phyloP scores from a whole-genome alignment of 2,888 invertebrate species.

The Chymomyza procnemis region DNA sequence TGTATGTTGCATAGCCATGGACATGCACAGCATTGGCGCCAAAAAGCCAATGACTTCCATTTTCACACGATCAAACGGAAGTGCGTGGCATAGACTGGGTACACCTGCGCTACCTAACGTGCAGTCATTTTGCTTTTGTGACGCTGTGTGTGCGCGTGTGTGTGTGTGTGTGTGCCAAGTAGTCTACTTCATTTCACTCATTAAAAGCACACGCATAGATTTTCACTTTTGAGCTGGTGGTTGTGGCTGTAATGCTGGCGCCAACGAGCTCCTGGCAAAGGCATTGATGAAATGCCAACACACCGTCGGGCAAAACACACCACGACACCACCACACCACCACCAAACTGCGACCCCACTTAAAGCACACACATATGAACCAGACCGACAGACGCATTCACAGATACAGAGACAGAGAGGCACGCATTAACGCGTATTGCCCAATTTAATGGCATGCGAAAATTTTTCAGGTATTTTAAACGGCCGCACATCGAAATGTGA shows the following conservation, averaged over 20 bases:
- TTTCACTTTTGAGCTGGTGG: conserved; percentile 4
- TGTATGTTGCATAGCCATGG: too few species aligned
- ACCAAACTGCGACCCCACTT: conserved; percentile 1
- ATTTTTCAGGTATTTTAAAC: conserved; percentile 46
- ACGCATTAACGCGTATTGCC: conserved; percentile 46
- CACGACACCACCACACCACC: too few species aligned
- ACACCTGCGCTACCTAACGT: background rate
- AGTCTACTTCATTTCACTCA: conserved; percentile 57
- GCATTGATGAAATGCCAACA: conserved; percentile 45
- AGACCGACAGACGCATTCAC: conserved; percentile 6
- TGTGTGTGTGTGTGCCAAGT: conserved; percentile 41
- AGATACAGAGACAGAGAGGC: conserved; percentile 7
- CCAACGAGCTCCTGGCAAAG: conserved; percentile 1
- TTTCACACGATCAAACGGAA: conserved; percentile 4
- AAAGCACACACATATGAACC: conserved; percentile 7
- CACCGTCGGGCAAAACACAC: conserved; percentile 5
- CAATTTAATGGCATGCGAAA: conserved; percentile 50
- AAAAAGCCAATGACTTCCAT: background rate
- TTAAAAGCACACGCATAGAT: conserved; percentile 48
- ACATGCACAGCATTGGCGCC: background rate
- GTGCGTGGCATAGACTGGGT: background rate
- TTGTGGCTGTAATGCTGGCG: conserved; percentile 4
- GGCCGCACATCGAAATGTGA: background rate
- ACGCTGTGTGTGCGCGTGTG: conserved; percentile 3
- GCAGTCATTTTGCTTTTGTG: background rate